Evolutionary conservation across 1,140 invertebrate genomes (phyloP).

Genomic region (Papilio helenus): DNA sequence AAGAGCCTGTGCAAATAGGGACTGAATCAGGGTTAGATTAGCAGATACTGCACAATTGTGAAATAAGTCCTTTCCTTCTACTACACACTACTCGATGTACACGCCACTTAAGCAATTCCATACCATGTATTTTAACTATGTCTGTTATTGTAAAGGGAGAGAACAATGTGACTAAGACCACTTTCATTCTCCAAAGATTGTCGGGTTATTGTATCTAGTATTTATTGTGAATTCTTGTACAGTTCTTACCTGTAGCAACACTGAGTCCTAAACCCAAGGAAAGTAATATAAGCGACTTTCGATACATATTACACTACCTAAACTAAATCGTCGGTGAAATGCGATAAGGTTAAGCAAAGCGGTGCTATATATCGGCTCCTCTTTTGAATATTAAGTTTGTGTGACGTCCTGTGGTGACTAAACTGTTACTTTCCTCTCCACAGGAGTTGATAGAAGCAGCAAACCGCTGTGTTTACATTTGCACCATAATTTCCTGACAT

Average conservation of each 20-base stretch:
- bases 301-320: background rate
- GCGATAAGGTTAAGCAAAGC: background rate
- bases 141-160: no score
- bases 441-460: background rate
- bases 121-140: no score
- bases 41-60: no score
- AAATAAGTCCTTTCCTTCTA: no score
- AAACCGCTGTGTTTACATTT: background rate
- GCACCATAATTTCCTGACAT: background rate
- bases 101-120: no score
- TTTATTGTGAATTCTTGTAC: background rate
- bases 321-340: conserved; percentile 10
- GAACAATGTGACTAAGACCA: no score
- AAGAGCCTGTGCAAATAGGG: no score
- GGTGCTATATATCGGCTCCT: conserved; percentile 1
- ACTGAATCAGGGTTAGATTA: no score
- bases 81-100: no score
- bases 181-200: no score
- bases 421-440: conserved; percentile 6
- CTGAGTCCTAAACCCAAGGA: background rate
- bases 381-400: conserved; percentile 13
- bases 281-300: background rate
- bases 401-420: background rate
- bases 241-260: background rate
- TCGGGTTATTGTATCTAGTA: background rate